A percentile compares a stretch with the other conserved stretches of the same genome.
These are phyloP conservation scores for Caenorhabditis panamensis DNA, from an alignment of 2,888 invertebrate genomes.

Conservation along the genomic window DNA sequence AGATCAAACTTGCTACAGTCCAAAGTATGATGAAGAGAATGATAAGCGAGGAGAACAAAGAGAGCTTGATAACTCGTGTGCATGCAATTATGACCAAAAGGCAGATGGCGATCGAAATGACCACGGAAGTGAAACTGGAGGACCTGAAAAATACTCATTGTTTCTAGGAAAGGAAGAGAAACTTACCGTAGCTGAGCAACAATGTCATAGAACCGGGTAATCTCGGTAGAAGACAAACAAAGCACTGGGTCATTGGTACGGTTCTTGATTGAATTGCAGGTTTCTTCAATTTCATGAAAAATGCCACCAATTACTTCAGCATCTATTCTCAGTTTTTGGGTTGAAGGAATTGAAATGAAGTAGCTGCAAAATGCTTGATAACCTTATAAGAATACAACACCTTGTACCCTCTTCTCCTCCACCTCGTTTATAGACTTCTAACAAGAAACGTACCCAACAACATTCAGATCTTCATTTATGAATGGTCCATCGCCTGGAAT, in stretches of 20 bases:
- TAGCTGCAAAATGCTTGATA: no score
- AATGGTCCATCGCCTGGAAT: conserved; percentile 64
- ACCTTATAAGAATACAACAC: no score
- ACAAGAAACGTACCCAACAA: conserved; percentile 53
- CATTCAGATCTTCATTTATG: conserved; percentile 53
- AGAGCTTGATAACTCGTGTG: conserved; percentile 63
- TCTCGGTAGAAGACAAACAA: conserved; percentile 63
- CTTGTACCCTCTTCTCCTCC: no score
- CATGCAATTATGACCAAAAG: conserved; percentile 73
- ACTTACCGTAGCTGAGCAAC: conserved; percentile 48
- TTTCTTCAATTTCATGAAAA: conserved; percentile 54
- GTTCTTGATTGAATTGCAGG: conserved; percentile 21
- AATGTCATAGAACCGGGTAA: conserved; percentile 65
- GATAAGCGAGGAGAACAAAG: conserved; percentile 54
- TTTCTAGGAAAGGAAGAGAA: no score
- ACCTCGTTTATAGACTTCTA: no score
- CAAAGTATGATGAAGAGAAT: conserved; percentile 64
- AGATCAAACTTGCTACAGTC: conserved; percentile 61
- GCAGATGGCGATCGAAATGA: conserved; percentile 71
- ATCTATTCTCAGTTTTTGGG: conserved; percentile 55
- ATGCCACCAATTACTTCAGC: conserved; percentile 28
- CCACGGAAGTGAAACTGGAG: conserved; percentile 63
- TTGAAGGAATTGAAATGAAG: conserved; percentile 62
- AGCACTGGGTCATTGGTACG: conserved; percentile 34
- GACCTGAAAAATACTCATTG: conserved; percentile 36